Evolutionary conservation across 2,888 invertebrate genomes (phyloP), one percentile per base, ranked within the genome.

Genomic region (Achlya flavicornis): DNA sequence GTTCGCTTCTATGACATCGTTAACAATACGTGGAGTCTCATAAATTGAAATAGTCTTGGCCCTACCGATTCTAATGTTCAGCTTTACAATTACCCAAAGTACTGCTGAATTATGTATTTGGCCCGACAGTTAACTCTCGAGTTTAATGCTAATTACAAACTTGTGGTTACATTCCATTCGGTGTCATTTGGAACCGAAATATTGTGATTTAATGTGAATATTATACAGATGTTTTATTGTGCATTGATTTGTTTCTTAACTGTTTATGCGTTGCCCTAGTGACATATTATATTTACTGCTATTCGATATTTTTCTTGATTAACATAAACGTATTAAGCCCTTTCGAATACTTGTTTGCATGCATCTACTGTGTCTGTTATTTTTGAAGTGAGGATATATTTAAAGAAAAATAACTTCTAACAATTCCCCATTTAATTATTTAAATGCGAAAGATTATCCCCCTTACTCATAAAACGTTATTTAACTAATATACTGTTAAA

Each of bases 81-180:
- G 64, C 68, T 70, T 77, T 68, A 65, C 74, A 82, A 80, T 74
- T 75, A 64, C 74, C 75, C 66, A 74, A 77, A 73, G 66, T 71
- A 69, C 70, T 12, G 43, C 61, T 81, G 79, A 81, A 85, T 87
- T 78, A 87, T 88, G 88, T 83, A 89, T 87, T 80, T 67, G 72
- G 85, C 74, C 68, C 83, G 78, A 85, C 87, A 83, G 85, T 83
- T 86, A 85, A 59, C 62, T 66, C 75, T 81, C 77, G 77, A 76
- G 79, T 84, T 77, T 81, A 76, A 88, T 88, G 88, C 75, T 85
- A 85, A 88, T 85, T 80, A 71, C 69, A 63, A 66, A 46, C 48
- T 35, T 43, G 43, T 57, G 58, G 61, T 63, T 70, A 63, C 61
- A 67, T 33, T 63, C 61, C 63, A 63, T 70, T 71, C 73, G 74